These are phyloP conservation scores for Scaptomyza polygonia DNA, from an alignment of 2,888 invertebrate genomes.

Conservation along the genomic window DNA sequence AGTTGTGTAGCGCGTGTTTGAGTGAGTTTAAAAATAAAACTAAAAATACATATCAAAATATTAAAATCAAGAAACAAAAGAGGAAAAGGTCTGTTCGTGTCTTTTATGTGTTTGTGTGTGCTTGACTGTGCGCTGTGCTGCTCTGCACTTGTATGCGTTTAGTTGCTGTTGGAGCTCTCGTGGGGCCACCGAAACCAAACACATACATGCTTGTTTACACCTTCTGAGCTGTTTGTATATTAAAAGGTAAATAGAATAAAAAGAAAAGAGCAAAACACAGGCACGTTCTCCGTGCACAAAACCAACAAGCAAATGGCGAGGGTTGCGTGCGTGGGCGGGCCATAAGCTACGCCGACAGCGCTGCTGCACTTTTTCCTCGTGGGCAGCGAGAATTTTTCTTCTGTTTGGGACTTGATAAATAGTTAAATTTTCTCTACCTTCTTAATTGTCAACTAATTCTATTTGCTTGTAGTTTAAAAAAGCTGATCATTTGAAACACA, in stretches of 20 bases:
- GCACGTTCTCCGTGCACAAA: slow-evolving; percentile 45
- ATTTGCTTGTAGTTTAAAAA: background rate
- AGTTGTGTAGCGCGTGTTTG: slow-evolving; percentile 31
- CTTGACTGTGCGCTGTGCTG: slow-evolving; percentile 8
- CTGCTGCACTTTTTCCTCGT: slow-evolving; percentile 37
- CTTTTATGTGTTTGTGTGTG: slow-evolving; percentile 11
- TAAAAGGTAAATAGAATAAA: slow-evolving; percentile 72
- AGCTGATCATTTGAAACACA: background rate
- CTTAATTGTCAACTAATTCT: background rate
- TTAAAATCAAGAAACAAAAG: slow-evolving; percentile 58
- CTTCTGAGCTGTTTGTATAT: slow-evolving; percentile 62
- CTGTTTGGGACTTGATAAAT: slow-evolving; percentile 12
- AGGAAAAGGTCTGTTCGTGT: slow-evolving; percentile 32
- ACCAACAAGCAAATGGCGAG: slow-evolving; percentile 47
- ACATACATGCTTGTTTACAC: slow-evolving; percentile 63
- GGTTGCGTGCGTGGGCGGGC: slow-evolving; percentile 47
- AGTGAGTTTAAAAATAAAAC: slow-evolving; percentile 79
- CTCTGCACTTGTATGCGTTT: slow-evolving; percentile 31
- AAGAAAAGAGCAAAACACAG: slow-evolving; percentile 57
- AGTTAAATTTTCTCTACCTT: background rate
- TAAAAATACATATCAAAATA: slow-evolving; percentile 75
- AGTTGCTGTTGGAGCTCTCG: slow-evolving; percentile 21
- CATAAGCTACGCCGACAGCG: slow-evolving; percentile 10
- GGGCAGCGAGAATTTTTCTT: background rate
- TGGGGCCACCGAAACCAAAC: slow-evolving; percentile 37